phyloP scores from a whole-genome alignment of 2,888 invertebrate genomes.

The Netelia inedita region DNA sequence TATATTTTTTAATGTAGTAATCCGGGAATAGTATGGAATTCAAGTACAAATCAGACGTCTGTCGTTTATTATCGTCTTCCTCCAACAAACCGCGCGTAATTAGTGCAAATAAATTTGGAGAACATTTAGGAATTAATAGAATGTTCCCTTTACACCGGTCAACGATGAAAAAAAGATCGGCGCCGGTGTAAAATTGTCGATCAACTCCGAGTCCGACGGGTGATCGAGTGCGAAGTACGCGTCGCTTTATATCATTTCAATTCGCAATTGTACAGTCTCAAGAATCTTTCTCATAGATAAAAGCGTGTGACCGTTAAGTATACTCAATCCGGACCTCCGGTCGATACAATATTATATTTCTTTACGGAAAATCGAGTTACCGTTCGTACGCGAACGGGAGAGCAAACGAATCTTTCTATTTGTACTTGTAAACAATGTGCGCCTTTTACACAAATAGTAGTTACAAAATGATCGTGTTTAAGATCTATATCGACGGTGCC shows the following conservation, averaged over 20 bases:
- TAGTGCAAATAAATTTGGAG: conserved; percentile 59
- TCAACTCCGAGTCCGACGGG: conserved; percentile 51
- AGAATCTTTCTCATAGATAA: conserved; percentile 1
- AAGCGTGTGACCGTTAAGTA: conserved; percentile 10
- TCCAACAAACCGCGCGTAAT: conserved; percentile 36
- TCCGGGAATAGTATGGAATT: conserved; percentile 63
- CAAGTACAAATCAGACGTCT: conserved; percentile 68
- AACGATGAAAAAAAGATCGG: background rate
- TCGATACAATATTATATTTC: conserved; percentile 9
- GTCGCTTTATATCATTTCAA: conserved; percentile 56
- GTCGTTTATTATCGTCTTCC: conserved; percentile 70
- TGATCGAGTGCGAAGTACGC: conserved; percentile 65
- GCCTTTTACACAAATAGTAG: conserved; percentile 44
- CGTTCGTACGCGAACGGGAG: conserved; percentile 41
- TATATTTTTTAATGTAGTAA: conserved; percentile 70
- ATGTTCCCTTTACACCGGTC: conserved; percentile 21
- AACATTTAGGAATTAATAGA: conserved; percentile 45
- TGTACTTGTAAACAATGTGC: conserved; percentile 35
- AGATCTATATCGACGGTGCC: conserved; percentile 13
- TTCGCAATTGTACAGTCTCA: conserved; percentile 48
- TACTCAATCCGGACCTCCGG: conserved; percentile 16
- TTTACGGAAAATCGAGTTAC: conserved; percentile 4
- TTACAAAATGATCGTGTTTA: conserved; percentile 40
- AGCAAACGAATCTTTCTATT: conserved; percentile 28
- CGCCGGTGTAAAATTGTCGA: conserved; percentile 36